Evolutionary conservation across 2,797 vertebrate species (phyloP).

Genomic region (Chiroxiphia lanceolata): DNA sequence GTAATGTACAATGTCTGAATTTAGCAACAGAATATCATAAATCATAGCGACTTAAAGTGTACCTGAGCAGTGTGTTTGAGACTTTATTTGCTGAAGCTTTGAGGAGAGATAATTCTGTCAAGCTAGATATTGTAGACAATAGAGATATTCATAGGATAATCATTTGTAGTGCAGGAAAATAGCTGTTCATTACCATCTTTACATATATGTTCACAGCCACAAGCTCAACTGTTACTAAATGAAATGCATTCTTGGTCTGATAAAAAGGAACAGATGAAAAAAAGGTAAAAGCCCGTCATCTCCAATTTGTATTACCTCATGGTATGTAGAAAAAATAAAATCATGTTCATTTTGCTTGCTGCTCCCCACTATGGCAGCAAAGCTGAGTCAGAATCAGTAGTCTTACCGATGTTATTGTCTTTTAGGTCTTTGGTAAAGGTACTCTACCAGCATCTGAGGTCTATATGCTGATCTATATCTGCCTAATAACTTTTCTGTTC

Average conservation of each 20-base stretch:
- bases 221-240: neutral
- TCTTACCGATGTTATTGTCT: neutral
- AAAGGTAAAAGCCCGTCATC: neutral
- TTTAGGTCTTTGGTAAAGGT: neutral
- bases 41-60: neutral
- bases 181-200: neutral
- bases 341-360: neutral
- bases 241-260: neutral
- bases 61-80: neutral
- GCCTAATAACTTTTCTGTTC: neutral
- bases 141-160: neutral
- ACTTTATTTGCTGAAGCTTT: neutral
- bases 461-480: neutral
- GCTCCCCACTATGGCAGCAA: neutral
- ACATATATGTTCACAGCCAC: neutral
- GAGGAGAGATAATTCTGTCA: neutral
- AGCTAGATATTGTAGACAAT: neutral
- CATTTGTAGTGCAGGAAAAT: neutral
- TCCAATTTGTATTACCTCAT: neutral
- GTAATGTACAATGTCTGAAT: neutral
- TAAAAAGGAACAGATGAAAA: neutral
- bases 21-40: neutral
- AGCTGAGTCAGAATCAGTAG: neutral
- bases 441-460: neutral
- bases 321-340: neutral